Conservation (phyloP, 2,888 invertebrate genomes). For the Ophion obscuratus region DNA sequence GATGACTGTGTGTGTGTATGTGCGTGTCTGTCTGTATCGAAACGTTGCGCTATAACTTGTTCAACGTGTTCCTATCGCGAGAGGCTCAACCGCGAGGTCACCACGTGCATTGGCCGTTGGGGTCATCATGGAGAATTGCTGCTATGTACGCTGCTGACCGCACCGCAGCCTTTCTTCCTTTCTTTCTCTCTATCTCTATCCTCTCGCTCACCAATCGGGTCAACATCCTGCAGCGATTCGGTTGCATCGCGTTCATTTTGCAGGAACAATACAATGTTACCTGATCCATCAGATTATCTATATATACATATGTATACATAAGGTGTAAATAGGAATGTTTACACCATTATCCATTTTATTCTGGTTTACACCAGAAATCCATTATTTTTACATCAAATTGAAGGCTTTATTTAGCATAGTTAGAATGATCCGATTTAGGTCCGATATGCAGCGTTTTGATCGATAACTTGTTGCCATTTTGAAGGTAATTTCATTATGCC, state of each 20-base stretch:
- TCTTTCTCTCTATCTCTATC: slow-evolving; percentile 8
- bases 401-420: too few relatives aligned
- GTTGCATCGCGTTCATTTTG: slow-evolving; percentile 65
- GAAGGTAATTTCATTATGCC: too few relatives aligned
- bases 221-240: slow-evolving; percentile 76
- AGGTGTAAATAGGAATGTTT: too few relatives aligned
- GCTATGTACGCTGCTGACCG: slow-evolving; percentile 55
- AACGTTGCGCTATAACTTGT: slow-evolving; percentile 73
- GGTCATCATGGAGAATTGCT: slow-evolving; percentile 76
- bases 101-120: slow-evolving; percentile 75
- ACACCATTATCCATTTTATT: too few relatives aligned
- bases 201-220: slow-evolving; percentile 70
- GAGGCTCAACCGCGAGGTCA: slow-evolving; percentile 75
- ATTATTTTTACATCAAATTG: too few relatives aligned
- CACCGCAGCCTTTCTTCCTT: slow-evolving; percentile 40
- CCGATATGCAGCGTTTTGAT: too few relatives aligned
- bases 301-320: not conserved
- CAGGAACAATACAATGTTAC: slow-evolving; percentile 45
- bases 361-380: too few relatives aligned
- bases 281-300: slow-evolving; percentile 36
- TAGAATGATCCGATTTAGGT: too few relatives aligned
- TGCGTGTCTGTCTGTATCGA: slow-evolving; percentile 28
- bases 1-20: not conserved
- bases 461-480: too few relatives aligned
- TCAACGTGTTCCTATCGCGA: slow-evolving; percentile 78